A percentile compares a stretch with the other conserved stretches of the same genome.
Evolutionary conservation across 2,113 vertebrate genomes (phyloP).

Genomic region (Syngnathus floridae): DNA sequence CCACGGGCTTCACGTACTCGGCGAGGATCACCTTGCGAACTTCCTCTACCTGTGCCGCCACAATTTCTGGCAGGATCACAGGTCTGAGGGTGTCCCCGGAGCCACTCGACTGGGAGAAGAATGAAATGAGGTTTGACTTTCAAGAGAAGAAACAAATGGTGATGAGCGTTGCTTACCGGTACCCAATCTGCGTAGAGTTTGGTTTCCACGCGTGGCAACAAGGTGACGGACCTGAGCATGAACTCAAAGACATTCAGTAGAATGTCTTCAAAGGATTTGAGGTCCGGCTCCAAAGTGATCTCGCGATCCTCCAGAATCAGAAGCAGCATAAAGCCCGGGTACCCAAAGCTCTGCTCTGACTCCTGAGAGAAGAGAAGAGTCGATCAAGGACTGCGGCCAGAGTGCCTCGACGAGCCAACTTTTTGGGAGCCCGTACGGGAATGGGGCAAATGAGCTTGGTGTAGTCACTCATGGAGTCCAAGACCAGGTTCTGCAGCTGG

Average conservation of each 20-base stretch:
- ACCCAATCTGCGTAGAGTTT: conserved; percentile 76
- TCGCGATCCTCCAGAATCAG: conserved; percentile 69
- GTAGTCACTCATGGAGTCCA: conserved; percentile 79
- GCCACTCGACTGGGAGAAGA: conserved; percentile 53
- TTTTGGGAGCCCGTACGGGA: conserved; percentile 57
- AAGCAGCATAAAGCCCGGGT: conserved; percentile 77
- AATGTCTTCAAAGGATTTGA: conserved; percentile 67
- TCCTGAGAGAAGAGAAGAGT: conserved; percentile 48
- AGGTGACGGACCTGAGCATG: conserved; percentile 75
- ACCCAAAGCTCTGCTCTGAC: conserved; percentile 68
- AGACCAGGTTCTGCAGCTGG: conserved; percentile 76
- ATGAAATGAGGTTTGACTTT: not conserved
- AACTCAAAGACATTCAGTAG: conserved; percentile 74
- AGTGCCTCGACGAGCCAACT: not conserved
- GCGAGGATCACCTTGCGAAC: conserved; percentile 66
- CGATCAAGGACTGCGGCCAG: not conserved
- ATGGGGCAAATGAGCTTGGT: conserved; percentile 75
- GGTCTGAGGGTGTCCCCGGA: conserved; percentile 69
- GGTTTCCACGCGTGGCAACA: conserved; percentile 80
- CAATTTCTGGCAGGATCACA: conserved; percentile 73
- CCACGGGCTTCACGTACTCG: conserved; percentile 67
- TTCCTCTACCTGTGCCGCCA: conserved; percentile 67
- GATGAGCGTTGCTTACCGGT: conserved; percentile 48
- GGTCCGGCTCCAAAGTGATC: conserved; percentile 79
- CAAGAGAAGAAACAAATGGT: not conserved